These are phyloP conservation scores for Apogon hyalosoma DNA, from an alignment of 2,797 vertebrate species.

Conservation along the genomic window DNA sequence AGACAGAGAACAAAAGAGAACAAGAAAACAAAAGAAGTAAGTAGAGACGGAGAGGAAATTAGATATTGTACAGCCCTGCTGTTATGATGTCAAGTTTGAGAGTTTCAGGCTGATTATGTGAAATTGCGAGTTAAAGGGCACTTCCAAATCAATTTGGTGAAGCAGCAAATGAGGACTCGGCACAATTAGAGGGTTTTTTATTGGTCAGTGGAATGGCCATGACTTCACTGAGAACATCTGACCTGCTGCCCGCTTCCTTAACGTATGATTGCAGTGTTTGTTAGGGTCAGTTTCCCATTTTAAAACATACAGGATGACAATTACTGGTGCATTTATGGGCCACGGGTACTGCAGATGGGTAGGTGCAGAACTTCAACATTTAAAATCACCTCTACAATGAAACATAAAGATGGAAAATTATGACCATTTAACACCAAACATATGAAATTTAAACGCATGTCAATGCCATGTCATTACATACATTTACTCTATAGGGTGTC, in stretches of 20 bases:
- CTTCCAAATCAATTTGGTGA: slow-evolving; percentile 72
- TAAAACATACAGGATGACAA: slow-evolving; percentile 37
- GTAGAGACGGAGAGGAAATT: slow-evolving; percentile 50
- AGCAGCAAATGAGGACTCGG: slow-evolving; percentile 37
- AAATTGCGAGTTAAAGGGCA: slow-evolving; percentile 74
- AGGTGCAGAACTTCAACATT: slow-evolving; percentile 22
- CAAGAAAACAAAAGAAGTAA: slow-evolving; percentile 28
- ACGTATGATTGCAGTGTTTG: slow-evolving; percentile 36
- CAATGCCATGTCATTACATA: slow-evolving; percentile 16
- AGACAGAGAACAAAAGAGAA: slow-evolving; percentile 4
- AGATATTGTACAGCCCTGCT: slow-evolving; percentile 56
- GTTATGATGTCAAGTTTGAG: slow-evolving; percentile 69
- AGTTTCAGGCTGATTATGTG: slow-evolving; percentile 75
- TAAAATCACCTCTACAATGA: too few species aligned
- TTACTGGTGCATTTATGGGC: slow-evolving; percentile 10
- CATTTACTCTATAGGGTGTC: background rate
- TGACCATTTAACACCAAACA: background rate
- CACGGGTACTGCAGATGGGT: slow-evolving; percentile 16
- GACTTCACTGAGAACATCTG: slow-evolving; percentile 37
- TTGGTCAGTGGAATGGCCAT: slow-evolving; percentile 32
- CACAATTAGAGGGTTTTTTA: slow-evolving; percentile 57
- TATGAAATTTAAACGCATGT: background rate
- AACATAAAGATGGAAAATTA: background rate
- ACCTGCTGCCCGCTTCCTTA: slow-evolving; percentile 36
- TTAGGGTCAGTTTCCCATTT: slow-evolving; percentile 43